These are phyloP conservation scores for Apolygus lucorum DNA, from an alignment of 1,140 invertebrate species.

Conservation along the genomic window DNA sequence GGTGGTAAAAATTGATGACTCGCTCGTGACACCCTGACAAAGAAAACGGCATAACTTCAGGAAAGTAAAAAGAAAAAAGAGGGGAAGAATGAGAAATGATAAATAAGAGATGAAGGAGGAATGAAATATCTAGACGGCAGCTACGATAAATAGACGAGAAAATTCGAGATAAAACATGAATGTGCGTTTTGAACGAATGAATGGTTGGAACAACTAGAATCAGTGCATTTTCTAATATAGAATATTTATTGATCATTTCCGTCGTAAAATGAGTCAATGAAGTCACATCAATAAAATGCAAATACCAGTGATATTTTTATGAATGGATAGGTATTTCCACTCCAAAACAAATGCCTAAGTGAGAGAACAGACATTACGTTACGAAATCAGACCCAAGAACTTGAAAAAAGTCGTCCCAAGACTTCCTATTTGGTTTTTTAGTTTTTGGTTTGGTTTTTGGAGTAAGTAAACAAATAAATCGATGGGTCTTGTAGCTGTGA, in stretches of 20 bases:
- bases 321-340: no score
- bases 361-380: no score
- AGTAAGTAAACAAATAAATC: no score
- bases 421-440: no score
- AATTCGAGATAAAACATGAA: background rate
- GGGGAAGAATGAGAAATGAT: background rate
- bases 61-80: background rate
- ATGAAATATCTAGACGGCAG: background rate
- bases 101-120: background rate
- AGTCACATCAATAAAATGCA: no score
- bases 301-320: no score
- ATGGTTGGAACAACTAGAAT: background rate
- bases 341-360: no score
- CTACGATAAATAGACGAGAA: background rate
- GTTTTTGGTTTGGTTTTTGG: no score
- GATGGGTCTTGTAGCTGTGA: no score
- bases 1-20: conserved; percentile 16
- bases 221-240: background rate
- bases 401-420: no score
- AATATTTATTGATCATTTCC: background rate
- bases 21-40: conserved; percentile 12
- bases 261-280: no score
- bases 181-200: background rate
- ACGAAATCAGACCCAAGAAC: no score
- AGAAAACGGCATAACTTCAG: conserved; percentile 11